Conservation (phyloP, 2,888 invertebrate species). For the Hartigia nigra region DNA sequence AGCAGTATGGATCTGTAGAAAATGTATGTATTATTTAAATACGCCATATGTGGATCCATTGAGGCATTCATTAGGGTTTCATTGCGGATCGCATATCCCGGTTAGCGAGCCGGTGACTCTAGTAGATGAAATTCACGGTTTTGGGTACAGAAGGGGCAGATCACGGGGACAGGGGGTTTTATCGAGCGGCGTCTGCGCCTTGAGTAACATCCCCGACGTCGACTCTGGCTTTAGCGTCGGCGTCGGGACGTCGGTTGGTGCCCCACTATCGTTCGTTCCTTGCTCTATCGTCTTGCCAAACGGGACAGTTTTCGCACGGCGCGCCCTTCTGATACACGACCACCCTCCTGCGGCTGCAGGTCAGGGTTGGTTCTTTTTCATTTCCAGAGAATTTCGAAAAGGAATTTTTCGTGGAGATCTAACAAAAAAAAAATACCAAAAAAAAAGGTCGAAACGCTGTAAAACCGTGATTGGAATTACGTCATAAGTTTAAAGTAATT, state of each 20-base stretch:
- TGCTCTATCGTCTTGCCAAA: slow-evolving; percentile 17
- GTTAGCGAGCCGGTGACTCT: slow-evolving; percentile 12
- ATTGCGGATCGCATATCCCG: neutral
- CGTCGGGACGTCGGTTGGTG: slow-evolving; percentile 11
- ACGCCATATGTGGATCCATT: neutral
- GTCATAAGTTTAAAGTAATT: neutral
- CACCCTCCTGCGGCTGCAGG: slow-evolving; percentile 16
- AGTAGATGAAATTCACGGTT: slow-evolving; percentile 42
- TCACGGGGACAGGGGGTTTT: slow-evolving; percentile 39
- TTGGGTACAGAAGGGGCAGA: slow-evolving; percentile 32
- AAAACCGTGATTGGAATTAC: neutral
- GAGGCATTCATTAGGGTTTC: slow-evolving; percentile 9
- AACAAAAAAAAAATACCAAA: neutral
- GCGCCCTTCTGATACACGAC: slow-evolving; percentile 33
- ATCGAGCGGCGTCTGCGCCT: slow-evolving; percentile 58
- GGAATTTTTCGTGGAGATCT: neutral
- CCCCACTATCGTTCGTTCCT: slow-evolving; percentile 8
- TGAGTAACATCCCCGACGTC: slow-evolving; percentile 16
- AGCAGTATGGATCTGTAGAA: neutral
- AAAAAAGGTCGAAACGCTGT: neutral
- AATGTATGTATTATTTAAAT: neutral
- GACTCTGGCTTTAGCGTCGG: slow-evolving; percentile 57
- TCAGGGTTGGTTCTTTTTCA: slow-evolving; percentile 19
- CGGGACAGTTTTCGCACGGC: slow-evolving; percentile 44
- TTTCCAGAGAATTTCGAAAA: slow-evolving; percentile 11